Percentiles rank a stretch among this genome's conserved stretches.
These are phyloP conservation scores for Carapus acus DNA, from an alignment of 2,797 vertebrate genomes.

Conservation along the genomic window DNA sequence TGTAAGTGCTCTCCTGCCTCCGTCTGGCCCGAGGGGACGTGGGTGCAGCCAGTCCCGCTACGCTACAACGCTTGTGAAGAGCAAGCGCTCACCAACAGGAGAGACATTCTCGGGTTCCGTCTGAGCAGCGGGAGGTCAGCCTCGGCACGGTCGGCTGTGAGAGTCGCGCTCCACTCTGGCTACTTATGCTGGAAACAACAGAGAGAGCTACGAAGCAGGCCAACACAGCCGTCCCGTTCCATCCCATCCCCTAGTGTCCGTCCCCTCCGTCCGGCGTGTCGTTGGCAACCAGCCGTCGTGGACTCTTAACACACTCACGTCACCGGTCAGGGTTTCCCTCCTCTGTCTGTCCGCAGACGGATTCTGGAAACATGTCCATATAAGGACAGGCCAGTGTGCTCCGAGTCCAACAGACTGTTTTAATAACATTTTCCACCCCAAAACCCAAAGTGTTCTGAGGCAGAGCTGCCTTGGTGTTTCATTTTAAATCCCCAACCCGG, in stretches of 20 bases:
- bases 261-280: slow-evolving; percentile 54
- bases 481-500: slow-evolving; percentile 48
- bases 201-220: slow-evolving; percentile 23
- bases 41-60: slow-evolving; percentile 45
- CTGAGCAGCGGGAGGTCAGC: slow-evolving; percentile 1
- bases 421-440: slow-evolving; percentile 42
- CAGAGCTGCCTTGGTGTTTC: slow-evolving; percentile 29
- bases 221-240: slow-evolving; percentile 38
- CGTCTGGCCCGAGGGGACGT: slow-evolving; percentile 35
- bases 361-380: slow-evolving; percentile 49
- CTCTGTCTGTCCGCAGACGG: slow-evolving; percentile 36
- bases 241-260: no score
- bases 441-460: slow-evolving; percentile 41
- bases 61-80: slow-evolving; percentile 51
- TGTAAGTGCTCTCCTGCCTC: slow-evolving; percentile 56
- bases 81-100: slow-evolving; percentile 22
- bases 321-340: slow-evolving; percentile 39
- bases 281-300: slow-evolving; percentile 58
- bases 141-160: slow-evolving; percentile 1
- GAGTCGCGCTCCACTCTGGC: not conserved
- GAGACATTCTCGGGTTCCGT: slow-evolving; percentile 24
- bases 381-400: slow-evolving; percentile 35
- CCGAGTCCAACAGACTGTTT: slow-evolving; percentile 26
- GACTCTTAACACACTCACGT: slow-evolving; percentile 55
- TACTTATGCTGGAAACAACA: slow-evolving; percentile 14